Base-by-base conservation (phyloP, 1,140 invertebrate genomes). In the Oedothorax gibbosus region DNA sequence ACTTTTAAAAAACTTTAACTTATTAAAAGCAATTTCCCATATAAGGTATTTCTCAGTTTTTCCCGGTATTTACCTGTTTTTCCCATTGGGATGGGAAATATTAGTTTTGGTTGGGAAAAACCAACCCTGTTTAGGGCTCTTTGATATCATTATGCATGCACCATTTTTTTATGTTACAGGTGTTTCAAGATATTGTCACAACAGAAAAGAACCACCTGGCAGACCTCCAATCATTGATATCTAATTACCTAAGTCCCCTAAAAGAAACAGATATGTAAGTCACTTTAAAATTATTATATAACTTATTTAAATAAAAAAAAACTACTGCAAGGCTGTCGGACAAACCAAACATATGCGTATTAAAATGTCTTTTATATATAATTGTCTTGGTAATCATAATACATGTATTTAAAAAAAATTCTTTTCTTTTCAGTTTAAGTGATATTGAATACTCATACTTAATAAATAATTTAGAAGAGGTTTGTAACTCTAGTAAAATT, bases 171-270 rank as follows among this genome's bases (percentile, higher is more conserved):
- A 50, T 18, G 0, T 69, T 77, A 20, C 15, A 86, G 87, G 96
- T 98, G n/a, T 90, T 98, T 68, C 95, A 96, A 89, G 97, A 98
- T 91, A 93, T 99, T 50, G 93, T 97, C 83, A 96, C 98, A 88
- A 97, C 96, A 49, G 97, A 99, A 90, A 94, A 93, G 88, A 94
- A 94, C 0, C 95, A 97, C 92, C 94, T 98, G 56, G 93, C 93
- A 54, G 97, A 98, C 91, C 91, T 98, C 87, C 95, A 96, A 88
- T 94, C 93, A 72, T 92, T 98, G 73, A 91, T 96, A 77, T 94
- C 93, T 87, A 96, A 94, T 88, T 97, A 96, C 90, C 91, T 98
- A 79, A 92, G 94, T 87, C 96, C 96, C 21, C 90, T 98, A 86
- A 94, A 96, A 90, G 93, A 93, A 88, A 94, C 93, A 88, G 93